Evolutionary conservation across 2,797 vertebrate genomes (phyloP).

Genomic region (Garrulus glandarius): DNA sequence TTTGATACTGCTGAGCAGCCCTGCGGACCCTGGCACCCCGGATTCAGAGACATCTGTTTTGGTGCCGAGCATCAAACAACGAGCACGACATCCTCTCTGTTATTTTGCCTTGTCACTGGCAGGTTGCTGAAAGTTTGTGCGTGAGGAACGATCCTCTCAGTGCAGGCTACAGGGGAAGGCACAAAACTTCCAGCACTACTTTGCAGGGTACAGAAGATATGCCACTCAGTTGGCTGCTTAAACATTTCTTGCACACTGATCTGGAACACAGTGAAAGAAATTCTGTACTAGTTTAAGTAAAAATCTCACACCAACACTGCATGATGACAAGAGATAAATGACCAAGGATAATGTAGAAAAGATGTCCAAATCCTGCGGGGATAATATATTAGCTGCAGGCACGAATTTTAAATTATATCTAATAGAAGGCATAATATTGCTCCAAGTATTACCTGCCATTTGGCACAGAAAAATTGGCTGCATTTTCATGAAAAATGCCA

Average conservation of each 20-base stretch:
- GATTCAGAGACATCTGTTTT: background rate
- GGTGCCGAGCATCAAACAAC: background rate
- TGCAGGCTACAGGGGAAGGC: fast-evolving
- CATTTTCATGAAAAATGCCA: background rate
- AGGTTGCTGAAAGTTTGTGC: fast-evolving
- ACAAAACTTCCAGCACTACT: background rate
- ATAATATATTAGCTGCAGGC: background rate
- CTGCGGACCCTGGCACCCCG: background rate
- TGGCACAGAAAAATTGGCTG: background rate
- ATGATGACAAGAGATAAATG: background rate
- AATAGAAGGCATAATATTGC: background rate
- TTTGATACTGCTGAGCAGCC: background rate
- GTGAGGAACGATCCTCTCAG: fast-evolving
- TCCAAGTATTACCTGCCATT: background rate
- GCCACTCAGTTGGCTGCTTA: background rate
- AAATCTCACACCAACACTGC: background rate
- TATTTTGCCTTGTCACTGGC: background rate
- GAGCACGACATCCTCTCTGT: fast-evolving
- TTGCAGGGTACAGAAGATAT: background rate
- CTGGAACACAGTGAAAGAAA: background rate
- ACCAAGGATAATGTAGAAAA: background rate
- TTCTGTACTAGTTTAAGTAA: background rate
- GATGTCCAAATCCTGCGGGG: background rate
- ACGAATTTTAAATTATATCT: background rate
- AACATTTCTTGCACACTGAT: background rate